Base-by-base conservation (phyloP, 2,797 vertebrate species). In the Nannoperca australis region DNA sequence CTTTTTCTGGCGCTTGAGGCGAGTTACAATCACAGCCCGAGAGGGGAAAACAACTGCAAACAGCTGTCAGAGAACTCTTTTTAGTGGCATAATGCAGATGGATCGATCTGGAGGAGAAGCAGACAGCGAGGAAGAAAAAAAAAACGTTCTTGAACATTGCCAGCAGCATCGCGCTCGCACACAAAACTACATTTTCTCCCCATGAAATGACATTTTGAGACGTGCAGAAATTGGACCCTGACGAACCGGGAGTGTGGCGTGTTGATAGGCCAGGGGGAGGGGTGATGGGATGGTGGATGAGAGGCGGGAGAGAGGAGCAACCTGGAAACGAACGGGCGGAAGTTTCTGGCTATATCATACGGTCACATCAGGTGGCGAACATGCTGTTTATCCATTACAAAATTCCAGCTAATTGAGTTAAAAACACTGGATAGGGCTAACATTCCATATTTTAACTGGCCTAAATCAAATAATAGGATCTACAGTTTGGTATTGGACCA, bases 191-290 rank as follows among this genome's bases (percentile, higher is more conserved):
- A 86, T 80, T 79, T 70, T 72, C 56, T 74, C 30, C 6, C 64
- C 56, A 64, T 70, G 78, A 89, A 85, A 87, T 79, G 50, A 72
- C 70, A 77, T 87, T 81, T 79, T 27, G 51, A 76, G 84, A 78
- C 10, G 62, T 30, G 67, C 60, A 38, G 49, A 74, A 82, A 73
- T 76, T 67, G 73, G 68, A 79, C 56, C 45, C 64, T 76, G 71
- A 67, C 51, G 4, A 64, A 34, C 54, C 11, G 13, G 14, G 1
- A 22, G 67, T 58, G 76, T 82, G 76, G 76, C 78, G 50, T 12
- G 73, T 70, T 62, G 61, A 74, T 49, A 40, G 66, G 54, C 24
- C 32, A 5, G 6, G 42, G 58, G 42, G 58, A 60, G 20, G 49
- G 47, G 50, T 55, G 72, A 72, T 58, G 72, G 62, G 62, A 42